Base-by-base conservation (phyloP, 2,113 vertebrate genomes). In the Clarias gariepinus region DNA sequence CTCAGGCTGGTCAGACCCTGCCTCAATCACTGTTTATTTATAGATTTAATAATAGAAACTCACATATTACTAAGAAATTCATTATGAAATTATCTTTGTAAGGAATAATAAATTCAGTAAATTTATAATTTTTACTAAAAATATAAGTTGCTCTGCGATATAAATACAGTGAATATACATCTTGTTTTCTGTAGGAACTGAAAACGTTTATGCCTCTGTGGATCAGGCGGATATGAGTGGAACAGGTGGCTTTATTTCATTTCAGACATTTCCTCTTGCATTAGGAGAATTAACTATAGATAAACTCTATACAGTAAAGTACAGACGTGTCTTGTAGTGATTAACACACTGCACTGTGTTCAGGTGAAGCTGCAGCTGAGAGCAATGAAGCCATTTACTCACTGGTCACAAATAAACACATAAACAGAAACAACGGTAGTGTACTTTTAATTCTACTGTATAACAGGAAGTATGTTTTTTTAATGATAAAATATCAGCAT, bases 301-400 rank as follows among this genome's bases (percentile, higher is more conserved):
- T n/a, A 21, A 18, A 5, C 41, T 52, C 81, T 57, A 68, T 69
- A 57, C 64, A 69, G 81, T 66, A 82, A 64, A 66, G 61, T n/a
- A n/a, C 61, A 82, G 61, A 19, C 28, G 41, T 16, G 33, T 68
- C n/a, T 30, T 82, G 80, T 64, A 64, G 79, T 25, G 80, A 81
- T 12, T 41, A 36, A 47, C 41, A 6, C 41, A 47, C 41, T 47
- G 41, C 41, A 47, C 41, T 47, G 41, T 47, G 41, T 6, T 47
- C 41, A 47, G 41, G 41, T 47, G 41, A 47, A 47, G 4, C 41
- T 47, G 41, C 41, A 47, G 41, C 41, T 47, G 41, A 47, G 41
- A 47, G 41, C 4, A 47, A 0, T 47, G 41, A 47, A 47, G 41
- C 41, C 41, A 47, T 6, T 47, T 47, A 47, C 41, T 4, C 41